Evolutionary conservation across 2,888 invertebrate genomes (phyloP).

Genomic region (Melieria crassipennis): DNA sequence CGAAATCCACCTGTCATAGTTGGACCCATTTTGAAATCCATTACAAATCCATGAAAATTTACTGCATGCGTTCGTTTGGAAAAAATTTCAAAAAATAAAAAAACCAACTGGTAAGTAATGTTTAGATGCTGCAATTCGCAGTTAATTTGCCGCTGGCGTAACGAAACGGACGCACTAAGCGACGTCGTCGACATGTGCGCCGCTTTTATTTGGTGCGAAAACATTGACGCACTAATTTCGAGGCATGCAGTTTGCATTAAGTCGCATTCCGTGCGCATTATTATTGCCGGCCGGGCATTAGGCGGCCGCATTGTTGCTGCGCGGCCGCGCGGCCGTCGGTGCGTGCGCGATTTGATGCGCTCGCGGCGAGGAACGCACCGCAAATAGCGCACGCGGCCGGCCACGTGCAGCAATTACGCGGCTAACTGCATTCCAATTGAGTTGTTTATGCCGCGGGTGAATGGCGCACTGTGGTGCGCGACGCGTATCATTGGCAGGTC

Average conservation of each 20-base stretch:
- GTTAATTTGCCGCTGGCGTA: slow-evolving; percentile 59
- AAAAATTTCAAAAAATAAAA: background rate
- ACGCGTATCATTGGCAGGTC: background rate
- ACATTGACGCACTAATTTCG: slow-evolving; percentile 62
- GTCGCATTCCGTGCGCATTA: slow-evolving; percentile 40
- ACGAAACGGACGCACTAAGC: slow-evolving; percentile 51
- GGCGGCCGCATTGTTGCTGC: background rate
- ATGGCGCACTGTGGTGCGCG: background rate
- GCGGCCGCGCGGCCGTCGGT: background rate
- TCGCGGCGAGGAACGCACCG: slow-evolving; percentile 40
- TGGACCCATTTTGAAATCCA: slow-evolving; percentile 12
- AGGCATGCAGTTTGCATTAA: slow-evolving; percentile 41
- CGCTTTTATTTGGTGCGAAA: slow-evolving; percentile 63
- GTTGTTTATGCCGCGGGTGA: slow-evolving; percentile 53
- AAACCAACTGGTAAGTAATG: background rate
- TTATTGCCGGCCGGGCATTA: slow-evolving; percentile 19
- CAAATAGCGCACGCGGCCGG: slow-evolving; percentile 52
- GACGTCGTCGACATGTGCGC: background rate
- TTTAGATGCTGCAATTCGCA: slow-evolving; percentile 48
- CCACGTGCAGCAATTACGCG: slow-evolving; percentile 65
- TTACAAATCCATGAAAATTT: slow-evolving; percentile 29
- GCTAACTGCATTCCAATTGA: slow-evolving; percentile 65
- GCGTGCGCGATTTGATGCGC: slow-evolving; percentile 27
- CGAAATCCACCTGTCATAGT: too few relatives aligned
- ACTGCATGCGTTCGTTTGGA: background rate